A percentile compares a stretch with the other conserved stretches of the same genome.
Evolutionary conservation across 2,888 invertebrate species (phyloP).

Genomic region (Himalopsyche kuldschensis): DNA sequence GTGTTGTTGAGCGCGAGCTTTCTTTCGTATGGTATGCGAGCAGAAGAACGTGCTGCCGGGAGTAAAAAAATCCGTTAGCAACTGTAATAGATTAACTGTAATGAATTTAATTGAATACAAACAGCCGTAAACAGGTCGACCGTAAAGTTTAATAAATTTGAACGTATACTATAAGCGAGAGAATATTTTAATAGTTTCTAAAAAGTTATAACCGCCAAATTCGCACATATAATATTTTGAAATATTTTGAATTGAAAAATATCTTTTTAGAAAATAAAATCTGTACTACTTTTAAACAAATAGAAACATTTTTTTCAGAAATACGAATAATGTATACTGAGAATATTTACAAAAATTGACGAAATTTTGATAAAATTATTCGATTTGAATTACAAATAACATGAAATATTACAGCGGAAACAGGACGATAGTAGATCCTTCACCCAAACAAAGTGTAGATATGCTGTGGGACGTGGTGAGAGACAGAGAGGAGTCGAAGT

Average conservation of each 20-base stretch:
- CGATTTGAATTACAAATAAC: neutral
- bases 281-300: no score
- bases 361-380: neutral
- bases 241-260: no score
- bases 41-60: conserved; percentile 18
- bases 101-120: neutral
- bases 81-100: neutral
- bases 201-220: no score
- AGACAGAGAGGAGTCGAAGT: conserved; percentile 8
- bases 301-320: no score
- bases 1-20: neutral
- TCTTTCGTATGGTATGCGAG: conserved; percentile 3
- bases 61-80: conserved; percentile 2
- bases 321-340: no score
- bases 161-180: no score
- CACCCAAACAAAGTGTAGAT: conserved; percentile 10
- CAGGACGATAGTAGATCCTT: conserved; percentile 23
- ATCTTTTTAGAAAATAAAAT: no score
- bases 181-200: no score
- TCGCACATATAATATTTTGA: no score
- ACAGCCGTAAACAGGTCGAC: neutral
- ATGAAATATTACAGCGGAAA: conserved; percentile 11
- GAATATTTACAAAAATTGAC: neutral
- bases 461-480: neutral
- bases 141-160: neutral